phyloP scores from a whole-genome alignment of 2,888 invertebrate genomes.

The Heteromurus nitidus region DNA sequence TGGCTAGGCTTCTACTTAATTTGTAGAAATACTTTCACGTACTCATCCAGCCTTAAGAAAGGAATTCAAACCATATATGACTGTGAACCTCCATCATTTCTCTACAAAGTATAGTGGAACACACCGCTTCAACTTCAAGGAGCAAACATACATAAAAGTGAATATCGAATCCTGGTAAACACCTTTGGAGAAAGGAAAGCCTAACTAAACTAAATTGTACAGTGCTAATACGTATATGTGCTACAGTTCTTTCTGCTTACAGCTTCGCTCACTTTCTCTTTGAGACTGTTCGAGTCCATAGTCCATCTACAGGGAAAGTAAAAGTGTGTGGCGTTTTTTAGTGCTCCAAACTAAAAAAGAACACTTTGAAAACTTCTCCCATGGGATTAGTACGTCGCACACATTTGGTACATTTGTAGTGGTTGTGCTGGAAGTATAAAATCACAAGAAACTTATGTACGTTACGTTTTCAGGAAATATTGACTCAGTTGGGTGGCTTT shows the following conservation, averaged over 20 bases:
- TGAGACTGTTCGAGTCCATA: too few species aligned
- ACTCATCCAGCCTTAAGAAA: too few species aligned
- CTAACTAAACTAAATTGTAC: background rate
- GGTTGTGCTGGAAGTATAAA: too few species aligned
- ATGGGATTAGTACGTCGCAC: conserved; percentile 37
- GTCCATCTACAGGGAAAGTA: too few species aligned
- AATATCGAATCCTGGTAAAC: conserved; percentile 38
- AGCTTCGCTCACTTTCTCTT: too few species aligned
- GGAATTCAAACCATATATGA: too few species aligned
- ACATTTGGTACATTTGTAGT: background rate
- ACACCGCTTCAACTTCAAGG: background rate
- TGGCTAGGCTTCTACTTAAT: too few species aligned
- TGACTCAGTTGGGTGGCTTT: background rate
- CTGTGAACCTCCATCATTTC: too few species aligned
- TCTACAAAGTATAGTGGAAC: too few species aligned
- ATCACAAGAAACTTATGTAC: conserved; percentile 30
- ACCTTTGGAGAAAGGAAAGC: conserved; percentile 6
- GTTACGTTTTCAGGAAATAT: conserved; percentile 34
- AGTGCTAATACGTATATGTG: too few species aligned
- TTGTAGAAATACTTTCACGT: too few species aligned
- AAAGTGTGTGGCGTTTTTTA: conserved; percentile 11
- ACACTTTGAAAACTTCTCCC: conserved; percentile 52
- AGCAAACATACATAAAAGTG: conserved; percentile 25
- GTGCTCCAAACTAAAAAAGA: background rate
- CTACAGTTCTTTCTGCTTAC: too few species aligned